Conservation (phyloP, 2,797 vertebrate species). For the Salarias fasciatus region DNA sequence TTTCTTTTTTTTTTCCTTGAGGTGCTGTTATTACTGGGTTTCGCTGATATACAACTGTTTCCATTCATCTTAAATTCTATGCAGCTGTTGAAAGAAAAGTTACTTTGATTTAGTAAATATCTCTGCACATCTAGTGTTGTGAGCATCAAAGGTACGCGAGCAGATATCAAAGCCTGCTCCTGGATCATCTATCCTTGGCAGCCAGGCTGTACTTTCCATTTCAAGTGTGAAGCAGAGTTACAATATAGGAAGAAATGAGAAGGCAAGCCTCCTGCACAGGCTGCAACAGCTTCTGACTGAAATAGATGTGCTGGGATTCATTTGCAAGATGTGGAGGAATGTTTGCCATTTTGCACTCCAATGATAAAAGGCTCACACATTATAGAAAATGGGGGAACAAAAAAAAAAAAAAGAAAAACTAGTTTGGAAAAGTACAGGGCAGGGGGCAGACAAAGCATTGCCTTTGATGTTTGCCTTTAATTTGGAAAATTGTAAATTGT, state of each 20-base stretch:
- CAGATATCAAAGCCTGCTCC: constrained; percentile 74
- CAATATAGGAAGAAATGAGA: constrained; percentile 56
- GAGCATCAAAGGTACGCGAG: constrained; percentile 73
- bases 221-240: constrained; percentile 56
- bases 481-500: background rate
- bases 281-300: constrained; percentile 39
- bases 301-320: constrained; percentile 58
- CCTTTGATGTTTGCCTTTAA: background rate
- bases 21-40: constrained; percentile 62
- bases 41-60: constrained; percentile 65
- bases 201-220: constrained; percentile 67
- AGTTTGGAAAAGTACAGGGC: constrained; percentile 1
- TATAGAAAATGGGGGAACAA: background rate
- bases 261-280: constrained; percentile 56
- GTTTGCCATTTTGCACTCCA: constrained; percentile 31
- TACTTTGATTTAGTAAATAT: constrained; percentile 80
- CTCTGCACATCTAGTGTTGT: constrained; percentile 65
- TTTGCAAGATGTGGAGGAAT: constrained; percentile 29
- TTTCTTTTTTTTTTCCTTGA: constrained; percentile 43
- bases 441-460: background rate
- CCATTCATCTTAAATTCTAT: constrained; percentile 73
- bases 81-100: constrained; percentile 74
- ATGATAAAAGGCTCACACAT: constrained; percentile 9
- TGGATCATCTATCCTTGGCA: constrained; percentile 71
- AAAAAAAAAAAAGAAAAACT: background rate